Base-by-base conservation (phyloP, 2,797 vertebrate species). In the Pelobates cultripes region DNA sequence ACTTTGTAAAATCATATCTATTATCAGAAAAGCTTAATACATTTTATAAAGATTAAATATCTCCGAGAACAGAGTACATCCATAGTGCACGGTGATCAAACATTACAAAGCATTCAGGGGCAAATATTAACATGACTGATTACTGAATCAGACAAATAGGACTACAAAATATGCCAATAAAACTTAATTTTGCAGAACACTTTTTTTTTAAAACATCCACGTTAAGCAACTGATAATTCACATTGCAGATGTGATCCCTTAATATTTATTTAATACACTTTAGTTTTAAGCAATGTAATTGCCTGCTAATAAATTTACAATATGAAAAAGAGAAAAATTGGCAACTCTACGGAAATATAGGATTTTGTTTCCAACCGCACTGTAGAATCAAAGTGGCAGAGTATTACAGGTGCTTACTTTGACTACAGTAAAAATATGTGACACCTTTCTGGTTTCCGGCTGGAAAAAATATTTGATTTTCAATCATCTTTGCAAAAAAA, bases 351-450 rank as follows among this genome's bases (percentile, higher is more conserved):
- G 15, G 43, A 78, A 78, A 69, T 45, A 12, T 42, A 40, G 63
- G 69, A 78, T 70, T 70, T 80, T 75, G 60, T 78, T 88, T 85
- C 81, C 63, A 87, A 80, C 63, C 75, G 78, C 63, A 73, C 70
- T 78, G 80, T 75, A 84, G 15, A 73, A 79, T 41, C 71, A 5
- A 85, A 87, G 42, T 67, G 70, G 78, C 85, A 72, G 47, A 75
- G 69, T 77, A 79, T 75, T 69, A 81, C 73, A 89, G 85, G 86
- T 87, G 81, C 51, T 86, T 85, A 40, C 61, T 85, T 28, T 77
- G 74, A 84, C 86, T 79, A 75, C 84, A 71, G 45, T 85, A 84
- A 88, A 81, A 89, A 80, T 87, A 89, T 91, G 75, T 87, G 83
- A 85, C 78, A 85, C 40, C 72, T 85, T 87, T 51, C 85, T 77